Conservation (phyloP, 2,888 invertebrate genomes). For the Spatulosminthurus flaviceps region DNA sequence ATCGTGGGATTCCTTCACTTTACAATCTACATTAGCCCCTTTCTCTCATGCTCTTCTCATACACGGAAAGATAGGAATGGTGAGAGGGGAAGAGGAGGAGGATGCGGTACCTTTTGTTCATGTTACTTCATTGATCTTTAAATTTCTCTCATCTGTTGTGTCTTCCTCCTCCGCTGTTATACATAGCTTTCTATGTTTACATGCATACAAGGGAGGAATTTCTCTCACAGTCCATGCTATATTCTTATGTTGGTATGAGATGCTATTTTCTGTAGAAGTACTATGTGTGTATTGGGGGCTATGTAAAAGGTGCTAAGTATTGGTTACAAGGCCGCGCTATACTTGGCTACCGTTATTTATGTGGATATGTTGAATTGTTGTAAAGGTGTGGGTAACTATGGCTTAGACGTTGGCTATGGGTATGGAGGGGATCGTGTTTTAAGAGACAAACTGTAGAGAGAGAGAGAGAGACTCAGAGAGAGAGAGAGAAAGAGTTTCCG, state of each 20-base stretch:
- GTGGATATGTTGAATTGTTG: too few species aligned
- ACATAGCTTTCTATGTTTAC: too few species aligned
- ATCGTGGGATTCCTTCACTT: neutral
- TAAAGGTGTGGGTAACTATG: too few species aligned
- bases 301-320: too few species aligned
- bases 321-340: too few species aligned
- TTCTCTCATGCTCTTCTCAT: neutral
- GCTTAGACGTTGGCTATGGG: neutral
- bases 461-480: too few species aligned
- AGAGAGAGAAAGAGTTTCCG: constrained; percentile 7
- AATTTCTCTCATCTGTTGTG: neutral
- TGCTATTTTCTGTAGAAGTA: too few species aligned
- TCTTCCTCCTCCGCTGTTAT: neutral
- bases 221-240: too few species aligned
- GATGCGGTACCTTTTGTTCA: constrained; percentile 3
- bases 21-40: neutral
- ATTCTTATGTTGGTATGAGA: too few species aligned
- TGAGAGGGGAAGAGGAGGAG: neutral
- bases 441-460: neutral
- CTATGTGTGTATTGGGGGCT: too few species aligned
- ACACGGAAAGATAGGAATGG: neutral
- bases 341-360: too few species aligned
- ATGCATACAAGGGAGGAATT: too few species aligned
- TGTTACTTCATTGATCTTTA: constrained; percentile 2
- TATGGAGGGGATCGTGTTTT: neutral